These are phyloP conservation scores for Crocodylus rhombifer DNA, from an alignment of 2,797 vertebrate species.

Conservation along the genomic window DNA sequence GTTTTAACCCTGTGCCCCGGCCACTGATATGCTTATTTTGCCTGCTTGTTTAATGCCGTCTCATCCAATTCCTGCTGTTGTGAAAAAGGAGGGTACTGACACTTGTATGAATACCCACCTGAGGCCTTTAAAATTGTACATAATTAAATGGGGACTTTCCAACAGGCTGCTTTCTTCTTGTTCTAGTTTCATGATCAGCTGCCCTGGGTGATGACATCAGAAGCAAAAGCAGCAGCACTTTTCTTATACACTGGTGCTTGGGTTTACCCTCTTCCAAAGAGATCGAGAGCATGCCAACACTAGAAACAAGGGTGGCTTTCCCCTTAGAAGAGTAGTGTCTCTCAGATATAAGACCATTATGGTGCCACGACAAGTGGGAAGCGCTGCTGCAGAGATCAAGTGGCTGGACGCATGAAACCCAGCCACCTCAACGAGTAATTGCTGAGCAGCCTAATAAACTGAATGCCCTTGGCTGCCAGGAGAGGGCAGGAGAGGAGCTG, in stretches of 20 bases:
- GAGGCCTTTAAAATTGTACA: accelerated
- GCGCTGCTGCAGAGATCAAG: accelerated
- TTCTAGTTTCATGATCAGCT: background rate
- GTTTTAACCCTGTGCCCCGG: background rate
- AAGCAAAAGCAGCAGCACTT: accelerated
- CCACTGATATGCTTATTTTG: background rate
- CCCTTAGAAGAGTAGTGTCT: accelerated
- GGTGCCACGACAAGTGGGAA: background rate
- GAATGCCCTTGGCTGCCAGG: background rate
- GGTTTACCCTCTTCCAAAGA: no score
- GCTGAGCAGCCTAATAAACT: background rate
- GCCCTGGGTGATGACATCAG: background rate
- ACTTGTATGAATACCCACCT: no score
- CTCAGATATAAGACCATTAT: accelerated
- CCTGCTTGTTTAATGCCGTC: background rate
- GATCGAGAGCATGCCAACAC: accelerated
- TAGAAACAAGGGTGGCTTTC: background rate
- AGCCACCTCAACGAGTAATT: background rate
- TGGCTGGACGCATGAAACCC: accelerated
- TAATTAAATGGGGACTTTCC: background rate
- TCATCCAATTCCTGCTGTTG: accelerated
- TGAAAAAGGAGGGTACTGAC: background rate
- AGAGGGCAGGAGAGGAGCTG: background rate
- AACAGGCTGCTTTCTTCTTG: background rate
- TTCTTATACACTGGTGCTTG: background rate